Conservation (phyloP, 1,140 invertebrate genomes). For the Dolichoris vasculosae region DNA sequence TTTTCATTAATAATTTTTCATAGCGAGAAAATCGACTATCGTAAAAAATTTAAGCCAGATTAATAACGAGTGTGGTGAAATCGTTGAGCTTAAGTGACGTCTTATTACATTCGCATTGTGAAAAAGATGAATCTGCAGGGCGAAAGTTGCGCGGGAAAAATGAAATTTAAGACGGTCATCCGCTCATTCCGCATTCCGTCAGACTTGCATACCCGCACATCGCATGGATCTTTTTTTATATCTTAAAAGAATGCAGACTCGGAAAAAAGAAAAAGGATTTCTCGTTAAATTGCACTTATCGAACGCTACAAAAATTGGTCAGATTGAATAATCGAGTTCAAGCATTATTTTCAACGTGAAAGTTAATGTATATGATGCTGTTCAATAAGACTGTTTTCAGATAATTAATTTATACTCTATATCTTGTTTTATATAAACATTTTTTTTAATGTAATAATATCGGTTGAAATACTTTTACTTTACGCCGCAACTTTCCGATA, state of each 20-base stretch:
- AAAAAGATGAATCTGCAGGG: constrained; percentile 22
- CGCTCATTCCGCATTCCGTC: constrained; percentile 33
- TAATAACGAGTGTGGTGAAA: constrained; percentile 34
- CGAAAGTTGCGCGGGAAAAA: constrained; percentile 37
- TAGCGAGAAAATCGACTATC: neutral
- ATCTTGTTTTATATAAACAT: neutral
- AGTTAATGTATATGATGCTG: neutral
- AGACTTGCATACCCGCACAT: neutral
- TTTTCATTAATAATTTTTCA: constrained; percentile 20
- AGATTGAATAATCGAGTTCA: constrained; percentile 14
- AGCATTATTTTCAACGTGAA: constrained; percentile 22
- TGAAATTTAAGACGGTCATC: constrained; percentile 31
- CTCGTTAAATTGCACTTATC: constrained; percentile 13
- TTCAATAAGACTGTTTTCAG: neutral
- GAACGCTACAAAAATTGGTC: neutral
- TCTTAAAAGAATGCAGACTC: neutral
- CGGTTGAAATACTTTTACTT: neutral
- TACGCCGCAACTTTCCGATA: neutral
- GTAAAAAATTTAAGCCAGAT: constrained; percentile 1
- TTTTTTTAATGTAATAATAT: neutral
- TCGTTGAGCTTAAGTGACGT: constrained; percentile 22
- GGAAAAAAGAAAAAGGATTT: constrained; percentile 3
- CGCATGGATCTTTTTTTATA: neutral
- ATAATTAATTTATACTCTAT: constrained; percentile 8
- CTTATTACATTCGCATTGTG: constrained; percentile 16